Conservation (phyloP, 2,888 invertebrate species). For the Pseudococcus jackbeardsleyi region DNA sequence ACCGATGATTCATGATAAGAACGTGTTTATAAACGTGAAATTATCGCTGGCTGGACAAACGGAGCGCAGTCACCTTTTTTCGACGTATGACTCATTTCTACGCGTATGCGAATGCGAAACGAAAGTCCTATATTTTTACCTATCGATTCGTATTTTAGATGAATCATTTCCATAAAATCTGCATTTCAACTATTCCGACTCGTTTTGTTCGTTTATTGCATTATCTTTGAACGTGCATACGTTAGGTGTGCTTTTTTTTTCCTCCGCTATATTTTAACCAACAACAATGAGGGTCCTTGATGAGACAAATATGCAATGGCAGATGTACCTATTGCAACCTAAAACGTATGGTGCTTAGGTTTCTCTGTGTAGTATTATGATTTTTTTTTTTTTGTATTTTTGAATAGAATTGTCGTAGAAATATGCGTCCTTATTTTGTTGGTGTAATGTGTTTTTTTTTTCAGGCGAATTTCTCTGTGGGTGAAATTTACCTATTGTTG, state of each 20-base stretch:
- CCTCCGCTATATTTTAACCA: background rate
- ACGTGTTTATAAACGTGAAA: slow-evolving; percentile 7
- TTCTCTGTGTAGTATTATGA: background rate
- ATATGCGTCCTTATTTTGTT: too few relatives aligned
- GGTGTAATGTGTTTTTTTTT: too few relatives aligned
- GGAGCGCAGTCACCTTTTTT: slow-evolving; percentile 29
- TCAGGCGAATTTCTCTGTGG: too few relatives aligned
- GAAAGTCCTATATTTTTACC: slow-evolving; percentile 14
- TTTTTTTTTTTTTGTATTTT: background rate
- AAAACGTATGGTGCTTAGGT: background rate
- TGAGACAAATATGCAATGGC: background rate
- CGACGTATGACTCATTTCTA: background rate
- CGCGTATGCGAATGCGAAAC: background rate
- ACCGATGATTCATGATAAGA: slow-evolving; percentile 2
- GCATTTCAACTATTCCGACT: background rate
- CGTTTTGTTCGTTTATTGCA: background rate
- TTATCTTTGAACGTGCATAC: background rate
- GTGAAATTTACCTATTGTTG: too few relatives aligned
- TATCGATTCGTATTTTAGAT: background rate
- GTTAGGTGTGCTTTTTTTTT: background rate
- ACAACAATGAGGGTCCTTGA: background rate
- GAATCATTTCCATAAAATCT: slow-evolving; percentile 35
- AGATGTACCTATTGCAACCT: background rate
- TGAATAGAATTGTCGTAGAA: background rate
- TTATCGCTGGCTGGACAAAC: background rate